These are phyloP conservation scores for Hemiscyllium ocellatum DNA, from an alignment of 2,113 vertebrate genomes.

Conservation along the genomic window DNA sequence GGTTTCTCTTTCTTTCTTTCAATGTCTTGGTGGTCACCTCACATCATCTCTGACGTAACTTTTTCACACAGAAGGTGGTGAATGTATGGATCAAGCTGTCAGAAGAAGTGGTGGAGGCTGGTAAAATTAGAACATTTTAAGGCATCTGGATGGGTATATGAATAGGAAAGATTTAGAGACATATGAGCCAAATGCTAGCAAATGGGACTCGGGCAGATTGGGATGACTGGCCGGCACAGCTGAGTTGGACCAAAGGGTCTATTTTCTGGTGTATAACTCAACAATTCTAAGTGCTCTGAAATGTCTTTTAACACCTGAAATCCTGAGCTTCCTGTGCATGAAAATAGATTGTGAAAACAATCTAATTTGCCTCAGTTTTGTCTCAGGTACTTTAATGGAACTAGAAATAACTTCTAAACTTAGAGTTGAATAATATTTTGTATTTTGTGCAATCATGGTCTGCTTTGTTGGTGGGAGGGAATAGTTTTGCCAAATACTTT, in stretches of 20 bases:
- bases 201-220: too few species aligned
- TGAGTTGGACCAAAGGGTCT: too few species aligned
- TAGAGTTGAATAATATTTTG: not conserved
- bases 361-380: not conserved
- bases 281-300: not conserved
- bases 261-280: too few species aligned
- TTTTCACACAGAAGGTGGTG: too few species aligned
- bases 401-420: not conserved
- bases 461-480: not conserved
- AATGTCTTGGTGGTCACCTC: not conserved
- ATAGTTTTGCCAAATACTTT: not conserved
- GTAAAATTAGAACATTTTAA: too few species aligned
- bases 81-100: too few species aligned
- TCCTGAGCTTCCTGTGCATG: not conserved
- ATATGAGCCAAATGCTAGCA: too few species aligned
- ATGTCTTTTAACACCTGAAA: not conserved
- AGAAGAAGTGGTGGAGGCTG: too few species aligned
- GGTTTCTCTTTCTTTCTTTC: not conserved
- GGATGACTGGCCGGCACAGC: too few species aligned
- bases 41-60: too few species aligned
- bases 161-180: too few species aligned
- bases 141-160: too few species aligned
- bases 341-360: not conserved
- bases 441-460: not conserved
- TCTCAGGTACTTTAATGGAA: not conserved